Percentiles rank a stretch among this genome's conserved stretches.
Conservation (phyloP, 2,113 vertebrate genomes). For the Thryonomys swinderianus region DNA sequence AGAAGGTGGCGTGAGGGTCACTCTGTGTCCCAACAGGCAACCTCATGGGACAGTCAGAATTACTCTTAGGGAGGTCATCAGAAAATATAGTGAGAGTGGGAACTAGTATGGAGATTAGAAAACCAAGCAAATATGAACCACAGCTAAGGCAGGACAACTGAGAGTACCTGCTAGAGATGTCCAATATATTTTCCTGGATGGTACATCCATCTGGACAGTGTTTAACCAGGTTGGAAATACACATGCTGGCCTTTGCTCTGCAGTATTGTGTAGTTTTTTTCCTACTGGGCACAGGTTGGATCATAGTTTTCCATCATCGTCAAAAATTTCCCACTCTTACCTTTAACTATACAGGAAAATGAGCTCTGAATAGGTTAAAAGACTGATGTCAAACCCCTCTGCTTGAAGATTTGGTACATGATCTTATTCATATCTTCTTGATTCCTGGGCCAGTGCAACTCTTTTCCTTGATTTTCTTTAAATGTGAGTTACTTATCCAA, state of each 20-base stretch:
- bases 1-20: not conserved
- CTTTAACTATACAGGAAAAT: not conserved
- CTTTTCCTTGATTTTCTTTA: not conserved
- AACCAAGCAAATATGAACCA: not conserved
- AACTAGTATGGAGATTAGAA: not conserved
- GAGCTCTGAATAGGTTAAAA: not conserved
- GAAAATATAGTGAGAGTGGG: not conserved
- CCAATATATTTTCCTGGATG: not conserved
- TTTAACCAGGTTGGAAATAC: not conserved
- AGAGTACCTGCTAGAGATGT: not conserved
- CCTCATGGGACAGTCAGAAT: not conserved
- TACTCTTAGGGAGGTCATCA: not conserved
- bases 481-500: not conserved
- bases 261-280: not conserved
- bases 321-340: not conserved
- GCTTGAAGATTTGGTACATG: not conserved
- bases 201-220: not conserved
- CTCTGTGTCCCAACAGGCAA: not conserved
- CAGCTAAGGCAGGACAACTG: fast-evolving
- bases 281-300: not conserved
- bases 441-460: not conserved
- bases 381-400: not conserved
- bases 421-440: not conserved
- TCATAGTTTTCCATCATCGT: not conserved
- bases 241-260: not conserved